Conservation (phyloP, 2,797 vertebrate species). For the Cossypha heuglini region DNA sequence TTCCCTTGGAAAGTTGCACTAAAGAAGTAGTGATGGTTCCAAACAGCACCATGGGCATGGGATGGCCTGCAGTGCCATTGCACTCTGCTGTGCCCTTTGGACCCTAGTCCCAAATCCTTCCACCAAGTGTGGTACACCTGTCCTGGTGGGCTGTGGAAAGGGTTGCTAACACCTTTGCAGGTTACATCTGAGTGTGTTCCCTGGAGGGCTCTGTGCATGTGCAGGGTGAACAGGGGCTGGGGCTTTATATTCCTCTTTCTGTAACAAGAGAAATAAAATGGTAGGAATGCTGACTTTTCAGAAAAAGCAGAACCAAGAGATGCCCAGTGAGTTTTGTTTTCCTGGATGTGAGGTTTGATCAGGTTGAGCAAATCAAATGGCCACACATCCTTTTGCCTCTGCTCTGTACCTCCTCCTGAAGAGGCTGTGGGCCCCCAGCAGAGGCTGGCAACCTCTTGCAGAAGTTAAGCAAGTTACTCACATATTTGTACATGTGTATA, state of each 20-base stretch:
- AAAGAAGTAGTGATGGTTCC: not conserved
- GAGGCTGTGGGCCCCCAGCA: not conserved
- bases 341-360: not conserved
- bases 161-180: not conserved
- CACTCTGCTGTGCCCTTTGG: not conserved
- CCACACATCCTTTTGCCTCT: not conserved
- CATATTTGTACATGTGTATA: not conserved
- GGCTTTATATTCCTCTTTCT: not conserved
- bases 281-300: not conserved
- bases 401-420: not conserved
- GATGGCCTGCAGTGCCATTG: not conserved
- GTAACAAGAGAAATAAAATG: not conserved
- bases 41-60: rapidly evolving
- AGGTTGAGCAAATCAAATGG: not conserved
- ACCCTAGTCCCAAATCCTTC: not conserved
- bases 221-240: not conserved
- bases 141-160: not conserved
- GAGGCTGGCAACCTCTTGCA: not conserved
- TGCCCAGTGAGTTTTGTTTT: not conserved
- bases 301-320: not conserved
- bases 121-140: rapidly evolving
- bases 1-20: not conserved
- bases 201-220: rapidly evolving
- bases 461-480: not conserved
- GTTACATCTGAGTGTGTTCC: not conserved